These are phyloP conservation scores for Bedellia somnulentella DNA, from an alignment of 2,888 invertebrate species.

Conservation along the genomic window DNA sequence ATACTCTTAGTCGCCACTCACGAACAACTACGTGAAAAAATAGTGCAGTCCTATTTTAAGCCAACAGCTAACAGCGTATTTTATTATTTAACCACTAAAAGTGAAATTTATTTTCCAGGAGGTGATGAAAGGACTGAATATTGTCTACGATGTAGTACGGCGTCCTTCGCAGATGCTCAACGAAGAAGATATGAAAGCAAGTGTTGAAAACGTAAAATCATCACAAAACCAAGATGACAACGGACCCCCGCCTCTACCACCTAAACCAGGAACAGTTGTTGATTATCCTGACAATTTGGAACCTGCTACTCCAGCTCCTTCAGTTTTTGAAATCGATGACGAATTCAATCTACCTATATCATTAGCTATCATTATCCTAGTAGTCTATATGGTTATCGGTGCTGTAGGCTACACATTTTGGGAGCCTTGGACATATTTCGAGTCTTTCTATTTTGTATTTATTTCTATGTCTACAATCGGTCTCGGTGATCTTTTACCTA, in stretches of 20 bases:
- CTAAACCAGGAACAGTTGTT: constrained; percentile 27
- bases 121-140: constrained; percentile 81
- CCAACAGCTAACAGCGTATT: no score
- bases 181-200: constrained; percentile 44
- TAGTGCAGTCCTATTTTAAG: no score
- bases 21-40: no score
- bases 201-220: constrained; percentile 16
- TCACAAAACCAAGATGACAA: constrained; percentile 34
- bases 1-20: no score
- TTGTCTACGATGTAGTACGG: constrained; percentile 78
- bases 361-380: constrained; percentile 79
- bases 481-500: constrained; percentile 90
- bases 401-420: constrained; percentile 76
- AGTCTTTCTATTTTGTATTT: constrained; percentile 95
- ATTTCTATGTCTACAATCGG: constrained; percentile 97
- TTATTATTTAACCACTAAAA: no score
- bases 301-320: constrained; percentile 77
- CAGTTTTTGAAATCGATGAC: constrained; percentile 81
- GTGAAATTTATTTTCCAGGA: constrained; percentile 61
- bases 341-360: constrained; percentile 94
- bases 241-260: constrained; percentile 42
- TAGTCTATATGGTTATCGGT: constrained; percentile 86
- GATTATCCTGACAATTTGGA: constrained; percentile 52
- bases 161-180: constrained; percentile 69
- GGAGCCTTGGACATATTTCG: constrained; percentile 89